Evolutionary conservation across 1,140 invertebrate species (phyloP).

Genomic region (Nasonia vitripennis): DNA sequence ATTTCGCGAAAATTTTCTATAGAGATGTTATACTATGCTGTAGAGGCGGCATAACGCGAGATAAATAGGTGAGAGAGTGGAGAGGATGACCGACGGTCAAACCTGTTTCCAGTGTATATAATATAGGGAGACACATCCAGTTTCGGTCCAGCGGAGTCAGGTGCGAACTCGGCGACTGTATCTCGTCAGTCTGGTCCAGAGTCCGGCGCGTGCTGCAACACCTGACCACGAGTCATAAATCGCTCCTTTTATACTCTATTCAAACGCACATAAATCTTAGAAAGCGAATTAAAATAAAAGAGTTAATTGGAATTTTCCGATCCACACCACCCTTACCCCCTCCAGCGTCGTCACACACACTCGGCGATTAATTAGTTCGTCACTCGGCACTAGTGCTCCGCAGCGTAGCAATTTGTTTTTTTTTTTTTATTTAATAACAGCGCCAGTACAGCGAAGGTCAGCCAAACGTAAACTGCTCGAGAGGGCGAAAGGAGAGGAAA

Average conservation of each 20-base stretch:
- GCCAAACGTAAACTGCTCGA: constrained; percentile 64
- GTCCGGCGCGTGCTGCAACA: constrained; percentile 19
- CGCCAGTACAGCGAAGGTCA: constrained; percentile 60
- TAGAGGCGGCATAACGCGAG: not conserved
- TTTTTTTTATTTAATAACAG: constrained; percentile 44
- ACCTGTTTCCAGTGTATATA: constrained; percentile 17
- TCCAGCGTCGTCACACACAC: no score
- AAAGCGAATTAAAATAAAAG: no score
- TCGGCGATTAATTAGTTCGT: constrained; percentile 47
- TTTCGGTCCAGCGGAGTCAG: constrained; percentile 45
- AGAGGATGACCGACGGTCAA: constrained; percentile 3
- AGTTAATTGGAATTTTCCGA: no score
- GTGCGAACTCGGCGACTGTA: constrained; percentile 24
- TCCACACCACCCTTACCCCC: no score
- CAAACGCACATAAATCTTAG: not conserved
- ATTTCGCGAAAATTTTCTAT: constrained; percentile 1
- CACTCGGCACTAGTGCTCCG: no score
- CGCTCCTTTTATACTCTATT: not conserved
- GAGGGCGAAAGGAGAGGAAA: constrained; percentile 38
- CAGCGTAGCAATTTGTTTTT: not conserved
- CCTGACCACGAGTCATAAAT: not conserved
- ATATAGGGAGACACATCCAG: constrained; percentile 25
- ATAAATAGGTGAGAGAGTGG: not conserved
- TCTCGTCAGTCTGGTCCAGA: constrained; percentile 30
- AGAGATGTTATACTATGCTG: not conserved